phyloP scores from a whole-genome alignment of 2,888 invertebrate genomes.

The Drosophila sordidula region DNA sequence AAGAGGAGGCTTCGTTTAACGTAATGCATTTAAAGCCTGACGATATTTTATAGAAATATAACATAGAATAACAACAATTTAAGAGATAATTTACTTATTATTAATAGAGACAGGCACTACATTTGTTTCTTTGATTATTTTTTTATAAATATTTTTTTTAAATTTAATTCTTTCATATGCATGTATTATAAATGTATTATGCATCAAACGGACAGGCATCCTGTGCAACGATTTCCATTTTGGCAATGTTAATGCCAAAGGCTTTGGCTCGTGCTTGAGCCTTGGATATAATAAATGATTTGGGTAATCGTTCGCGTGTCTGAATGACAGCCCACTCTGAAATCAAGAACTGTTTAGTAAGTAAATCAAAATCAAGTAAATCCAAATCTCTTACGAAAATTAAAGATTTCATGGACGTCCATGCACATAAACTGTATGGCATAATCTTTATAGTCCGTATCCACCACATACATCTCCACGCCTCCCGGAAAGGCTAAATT shows the following conservation, averaged over 20 bases:
- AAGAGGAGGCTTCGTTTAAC: too few relatives aligned
- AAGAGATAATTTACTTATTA: too few relatives aligned
- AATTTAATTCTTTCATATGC: too few relatives aligned
- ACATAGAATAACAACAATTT: too few relatives aligned
- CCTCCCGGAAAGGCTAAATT: conserved; percentile 15
- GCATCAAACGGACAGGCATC: conserved; percentile 37
- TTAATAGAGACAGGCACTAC: too few relatives aligned
- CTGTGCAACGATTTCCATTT: conserved; percentile 27
- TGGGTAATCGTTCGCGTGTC: conserved; percentile 29
- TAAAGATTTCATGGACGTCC: background rate
- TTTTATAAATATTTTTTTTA: too few relatives aligned
- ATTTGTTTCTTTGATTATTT: too few relatives aligned
- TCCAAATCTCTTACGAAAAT: conserved; percentile 39
- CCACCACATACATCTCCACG: conserved; percentile 83
- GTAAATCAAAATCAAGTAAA: background rate
- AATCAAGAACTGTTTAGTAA: background rate
- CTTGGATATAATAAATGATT: background rate
- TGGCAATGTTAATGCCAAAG: conserved; percentile 5
- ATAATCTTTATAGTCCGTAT: conserved; percentile 87
- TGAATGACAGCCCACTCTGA: conserved; percentile 43
- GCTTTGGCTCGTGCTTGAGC: background rate
- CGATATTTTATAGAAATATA: too few relatives aligned
- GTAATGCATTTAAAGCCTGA: too few relatives aligned
- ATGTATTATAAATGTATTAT: conserved; percentile 1
- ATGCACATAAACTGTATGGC: conserved; percentile 87